phyloP scores from a whole-genome alignment of 2,888 invertebrate genomes.

The Spodoptera littoralis region DNA sequence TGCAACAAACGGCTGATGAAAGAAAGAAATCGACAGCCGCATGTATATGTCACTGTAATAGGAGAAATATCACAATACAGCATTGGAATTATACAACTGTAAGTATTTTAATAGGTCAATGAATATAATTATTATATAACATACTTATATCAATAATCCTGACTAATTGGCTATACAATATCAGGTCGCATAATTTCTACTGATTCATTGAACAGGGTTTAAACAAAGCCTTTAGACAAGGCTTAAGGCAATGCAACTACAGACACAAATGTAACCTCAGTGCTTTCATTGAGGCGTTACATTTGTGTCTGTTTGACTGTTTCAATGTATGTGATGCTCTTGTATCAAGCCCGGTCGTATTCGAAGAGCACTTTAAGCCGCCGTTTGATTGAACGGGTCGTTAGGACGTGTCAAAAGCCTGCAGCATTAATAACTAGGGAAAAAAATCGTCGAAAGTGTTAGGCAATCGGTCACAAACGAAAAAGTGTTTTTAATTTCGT shows the following conservation, averaged over 20 bases:
- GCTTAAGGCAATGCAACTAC: slow-evolving; percentile 17
- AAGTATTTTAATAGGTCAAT: no score
- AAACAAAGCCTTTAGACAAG: background rate
- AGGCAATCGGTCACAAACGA: slow-evolving; percentile 31
- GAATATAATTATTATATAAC: background rate
- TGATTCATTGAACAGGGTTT: background rate
- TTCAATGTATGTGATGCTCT: slow-evolving; percentile 50
- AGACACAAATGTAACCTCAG: slow-evolving; percentile 19
- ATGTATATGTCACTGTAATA: no score
- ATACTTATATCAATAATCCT: background rate
- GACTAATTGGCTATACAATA: no score
- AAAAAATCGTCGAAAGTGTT: slow-evolving; percentile 38
- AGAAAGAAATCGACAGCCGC: no score
- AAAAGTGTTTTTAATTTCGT: slow-evolving; percentile 41
- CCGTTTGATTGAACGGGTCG: slow-evolving; percentile 55
- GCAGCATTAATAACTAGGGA: slow-evolving; percentile 47
- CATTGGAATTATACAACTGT: no score
- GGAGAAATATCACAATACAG: no score
- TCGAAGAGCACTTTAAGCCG: slow-evolving; percentile 53
- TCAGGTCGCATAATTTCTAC: background rate
- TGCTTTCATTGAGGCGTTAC: slow-evolving; percentile 11
- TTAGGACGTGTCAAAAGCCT: slow-evolving; percentile 54
- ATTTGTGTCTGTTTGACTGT: slow-evolving; percentile 22
- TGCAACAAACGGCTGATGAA: no score
- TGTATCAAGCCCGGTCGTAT: slow-evolving; percentile 28